These are phyloP conservation scores for Asbolus verrucosus DNA, from an alignment of 1,140 invertebrate genomes.

Conservation along the genomic window DNA sequence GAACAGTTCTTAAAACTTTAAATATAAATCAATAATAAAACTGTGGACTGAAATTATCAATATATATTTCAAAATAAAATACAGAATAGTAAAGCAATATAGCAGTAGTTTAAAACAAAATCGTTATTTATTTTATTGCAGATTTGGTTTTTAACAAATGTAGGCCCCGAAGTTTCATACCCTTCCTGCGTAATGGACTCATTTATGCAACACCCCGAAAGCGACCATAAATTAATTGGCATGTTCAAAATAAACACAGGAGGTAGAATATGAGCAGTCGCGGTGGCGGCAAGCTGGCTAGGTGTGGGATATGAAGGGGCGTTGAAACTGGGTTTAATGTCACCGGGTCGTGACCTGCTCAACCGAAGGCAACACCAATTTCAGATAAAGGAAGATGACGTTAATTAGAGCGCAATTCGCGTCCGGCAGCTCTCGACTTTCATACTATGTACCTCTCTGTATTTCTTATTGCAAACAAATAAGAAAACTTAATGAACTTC, in stretches of 20 bases:
- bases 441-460: neutral
- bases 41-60: too few species aligned
- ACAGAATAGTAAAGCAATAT: too few species aligned
- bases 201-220: conserved; percentile 32
- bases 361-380: conserved; percentile 35
- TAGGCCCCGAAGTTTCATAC: neutral
- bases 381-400: conserved; percentile 23
- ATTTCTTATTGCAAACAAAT: too few species aligned
- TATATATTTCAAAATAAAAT: too few species aligned
- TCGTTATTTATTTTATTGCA: too few species aligned
- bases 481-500: too few species aligned
- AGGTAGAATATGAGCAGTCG: conserved; percentile 34
- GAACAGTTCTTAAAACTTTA: too few species aligned
- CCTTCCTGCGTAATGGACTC: conserved; percentile 13
- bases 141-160: neutral
- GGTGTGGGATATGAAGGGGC: conserved; percentile 40
- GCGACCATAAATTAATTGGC: conserved; percentile 36
- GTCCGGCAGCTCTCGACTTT: conserved; percentile 17
- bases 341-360: conserved; percentile 50
- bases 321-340: conserved; percentile 47
- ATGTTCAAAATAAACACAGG: conserved; percentile 31
- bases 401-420: conserved; percentile 38
- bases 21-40: too few species aligned
- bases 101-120: too few species aligned
- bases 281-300: conserved; percentile 30